Base-by-base conservation (phyloP, 1,140 invertebrate species). In the Proctacanthus coquilletti region DNA sequence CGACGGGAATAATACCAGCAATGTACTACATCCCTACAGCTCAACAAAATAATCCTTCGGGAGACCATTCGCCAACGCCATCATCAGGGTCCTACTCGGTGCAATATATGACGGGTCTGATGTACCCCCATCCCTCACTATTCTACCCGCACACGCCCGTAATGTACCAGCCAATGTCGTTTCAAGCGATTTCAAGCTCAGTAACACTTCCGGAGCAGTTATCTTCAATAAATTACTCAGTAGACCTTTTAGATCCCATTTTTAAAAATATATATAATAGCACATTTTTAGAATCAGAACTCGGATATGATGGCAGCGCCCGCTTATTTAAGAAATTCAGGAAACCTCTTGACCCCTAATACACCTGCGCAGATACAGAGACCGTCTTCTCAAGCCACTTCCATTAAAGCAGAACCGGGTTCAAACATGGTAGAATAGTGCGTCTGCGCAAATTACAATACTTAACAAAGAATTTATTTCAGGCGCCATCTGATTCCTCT, bases 341-440 rank as follows among this genome's bases (percentile, higher is more conserved):
- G 23, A 27, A 8, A 8, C 8, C 23, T 9, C 8, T 27, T 27
- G 8, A 13, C 8, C 8, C 51, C 52, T 8, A 45, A 52, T 5
- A 58, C 51, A 9, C 55, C 56, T 13, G 25, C 43, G 3, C 49
- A 50, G 42, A 49, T 56, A 21, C 57, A 69, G 38, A 50, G 61
- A 11, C 61, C 71, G 9, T 60, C 64, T 0, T 72, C 69, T 18
- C 70, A 68, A 49, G 67, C 68, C 2, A 74, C 72, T 0, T 74
- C 71, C 13, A 60, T 74, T 1, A 75, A 75, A 48, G 73, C 66
- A 0, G 74, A 77, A 45, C 69, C 70, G 4, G 70, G 73, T 1
- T 74, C 70, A 19, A 68, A 65, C 47, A 44, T 43, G 36, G 40
- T 49, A 45, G 40, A 36, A 36, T 29, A 31, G 18, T 44, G 38